Evolutionary conservation across 1,140 invertebrate genomes (phyloP).

Genomic region (Drosophila novamexicana): DNA sequence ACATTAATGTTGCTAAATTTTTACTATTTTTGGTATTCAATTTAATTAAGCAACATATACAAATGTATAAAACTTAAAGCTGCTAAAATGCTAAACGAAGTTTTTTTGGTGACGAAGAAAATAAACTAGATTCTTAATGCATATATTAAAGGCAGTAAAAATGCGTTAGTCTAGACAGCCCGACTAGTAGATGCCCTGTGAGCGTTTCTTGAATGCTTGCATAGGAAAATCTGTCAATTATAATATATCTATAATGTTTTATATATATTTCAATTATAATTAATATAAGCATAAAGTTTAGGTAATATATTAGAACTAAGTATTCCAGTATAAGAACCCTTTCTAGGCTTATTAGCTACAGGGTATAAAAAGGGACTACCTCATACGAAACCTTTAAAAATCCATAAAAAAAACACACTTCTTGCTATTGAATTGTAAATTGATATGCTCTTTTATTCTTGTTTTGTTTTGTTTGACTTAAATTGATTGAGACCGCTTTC

Average conservation of each 20-base stretch:
- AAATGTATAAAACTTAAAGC: not conserved
- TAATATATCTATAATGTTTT: too few relatives aligned
- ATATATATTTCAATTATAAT: too few relatives aligned
- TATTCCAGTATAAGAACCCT: too few relatives aligned
- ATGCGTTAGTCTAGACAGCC: not conserved
- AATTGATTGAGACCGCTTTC: not conserved
- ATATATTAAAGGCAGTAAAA: not conserved
- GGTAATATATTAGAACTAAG: too few relatives aligned
- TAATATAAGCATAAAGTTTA: too few relatives aligned
- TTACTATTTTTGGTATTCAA: constrained; percentile 15
- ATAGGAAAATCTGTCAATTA: too few relatives aligned
- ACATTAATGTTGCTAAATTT: not conserved
- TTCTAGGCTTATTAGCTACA: too few relatives aligned
- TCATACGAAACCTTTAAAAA: not conserved
- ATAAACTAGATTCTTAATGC: constrained; percentile 10
- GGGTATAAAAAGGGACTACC: constrained; percentile 7
- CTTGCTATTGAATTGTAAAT: constrained; percentile 20
- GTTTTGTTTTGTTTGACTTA: not conserved
- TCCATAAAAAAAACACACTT: not conserved
- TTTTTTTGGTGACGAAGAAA: not conserved
- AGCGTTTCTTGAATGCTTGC: too few relatives aligned
- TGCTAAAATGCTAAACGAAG: not conserved
- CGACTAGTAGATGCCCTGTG: not conserved
- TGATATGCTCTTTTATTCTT: not conserved
- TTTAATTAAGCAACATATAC: constrained; percentile 12